phyloP scores from a whole-genome alignment of 2,888 invertebrate species.

The Aphodius granarius region DNA sequence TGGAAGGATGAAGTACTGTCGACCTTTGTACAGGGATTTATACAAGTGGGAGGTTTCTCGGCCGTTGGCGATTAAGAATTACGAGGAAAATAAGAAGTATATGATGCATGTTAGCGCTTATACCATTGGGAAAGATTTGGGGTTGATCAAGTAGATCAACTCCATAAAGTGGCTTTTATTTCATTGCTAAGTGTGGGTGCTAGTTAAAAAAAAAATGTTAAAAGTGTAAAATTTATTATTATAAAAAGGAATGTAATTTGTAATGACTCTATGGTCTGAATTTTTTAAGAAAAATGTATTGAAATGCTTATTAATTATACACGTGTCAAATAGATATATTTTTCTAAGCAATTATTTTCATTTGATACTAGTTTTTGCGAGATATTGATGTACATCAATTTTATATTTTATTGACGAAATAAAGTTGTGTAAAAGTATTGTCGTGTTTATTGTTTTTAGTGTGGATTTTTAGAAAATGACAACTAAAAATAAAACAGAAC shows the following conservation, averaged over 20 bases:
- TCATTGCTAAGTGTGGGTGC: neutral
- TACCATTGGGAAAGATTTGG: constrained; percentile 75
- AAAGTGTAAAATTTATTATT: neutral
- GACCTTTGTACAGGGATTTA: constrained; percentile 85
- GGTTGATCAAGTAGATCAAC: constrained; percentile 48
- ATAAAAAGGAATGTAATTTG: neutral
- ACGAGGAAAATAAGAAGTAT: constrained; percentile 65
- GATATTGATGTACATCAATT: neutral
- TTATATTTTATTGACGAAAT: no score
- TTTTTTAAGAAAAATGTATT: neutral
- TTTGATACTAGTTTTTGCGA: neutral
- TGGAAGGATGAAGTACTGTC: constrained; percentile 90
- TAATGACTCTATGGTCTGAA: neutral
- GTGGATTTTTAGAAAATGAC: no score
- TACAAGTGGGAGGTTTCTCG: constrained; percentile 77
- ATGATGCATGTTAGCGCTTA: constrained; percentile 86
- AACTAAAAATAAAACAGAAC: no score
- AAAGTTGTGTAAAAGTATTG: no score
- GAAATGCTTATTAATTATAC: neutral
- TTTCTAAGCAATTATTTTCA: neutral
- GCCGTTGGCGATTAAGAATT: constrained; percentile 70
- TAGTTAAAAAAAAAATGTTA: neutral
- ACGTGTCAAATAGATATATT: neutral
- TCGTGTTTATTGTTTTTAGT: no score
- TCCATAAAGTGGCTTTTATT: neutral